Base-by-base conservation (phyloP, 30 jellyfish, hydroid and myxozoan genomes). In the Turritopsis rubra region DNA sequence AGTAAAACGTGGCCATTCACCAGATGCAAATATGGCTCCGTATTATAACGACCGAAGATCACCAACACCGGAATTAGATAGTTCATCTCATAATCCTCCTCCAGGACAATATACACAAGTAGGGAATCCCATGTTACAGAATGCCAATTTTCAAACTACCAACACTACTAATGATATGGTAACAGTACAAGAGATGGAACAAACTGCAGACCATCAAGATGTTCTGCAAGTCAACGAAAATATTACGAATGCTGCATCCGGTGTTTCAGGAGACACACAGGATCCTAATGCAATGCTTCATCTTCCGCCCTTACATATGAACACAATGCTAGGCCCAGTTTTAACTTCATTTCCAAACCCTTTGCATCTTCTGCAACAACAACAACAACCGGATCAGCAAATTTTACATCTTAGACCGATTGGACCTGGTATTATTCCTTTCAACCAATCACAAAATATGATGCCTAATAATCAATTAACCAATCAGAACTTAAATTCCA, bases 31-130 rank as follows among this genome's bases (percentile, higher is more conserved):
- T 60, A 84, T 71, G 53, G 78, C 25, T 20, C 89, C 87, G 28
- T 90, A 81, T 70, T 79, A 85, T 76, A 84, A 86, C 83, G 79
- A 86, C 5, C 95, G 90, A 1, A 72, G 97, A 25, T 91, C 97
- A 17, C 96, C 96, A 25, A 91, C 97, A 0, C 97, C 96, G 0
- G 97, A 91, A 71, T 54, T 91, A 91, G 96, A 91, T 71, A 53
- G 87, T 29, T 27, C 71, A 3, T 23, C 77, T 9, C 28, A n/a
- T 17, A 68, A 68, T 1, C 77, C 77, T 68, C 21, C 77, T 7
- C 77, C 77, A 3, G 60, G 60, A 41, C 77, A 68, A 68, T 68
- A n/a, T 22, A 68, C 30, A 1, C 77, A 23, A 1, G 77, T 27
- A 7, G 17, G 19, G 9, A 68, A 68, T 22, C 77, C 28, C 22